Evolutionary conservation across 2,797 vertebrate species (phyloP), one percentile per base, ranked within the genome.

Genomic region (Gymnopithys bicolor): DNA sequence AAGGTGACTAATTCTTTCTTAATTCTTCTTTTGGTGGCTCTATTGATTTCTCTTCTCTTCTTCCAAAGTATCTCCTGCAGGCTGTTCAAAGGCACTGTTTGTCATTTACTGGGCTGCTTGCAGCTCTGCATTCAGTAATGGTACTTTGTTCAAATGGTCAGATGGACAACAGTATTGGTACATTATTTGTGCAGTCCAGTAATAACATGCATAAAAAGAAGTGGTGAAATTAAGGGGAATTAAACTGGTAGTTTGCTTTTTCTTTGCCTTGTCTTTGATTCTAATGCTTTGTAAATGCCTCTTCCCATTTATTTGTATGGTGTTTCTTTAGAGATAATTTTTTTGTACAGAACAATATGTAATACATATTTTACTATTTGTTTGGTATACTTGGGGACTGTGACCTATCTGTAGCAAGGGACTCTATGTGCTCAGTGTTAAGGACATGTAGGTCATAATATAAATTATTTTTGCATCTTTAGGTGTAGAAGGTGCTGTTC

Each of bases 1-100:
- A 98, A 99, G 98, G 99, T 99, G 94, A 95, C 68, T 93, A 11
- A 39, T 56, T 55, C 12, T 37, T 58, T 35, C 43, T 45, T 12
- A 2, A 19, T 64, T 55, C 2, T 48, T 78, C 39, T 69, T 79
- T 30, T 76, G 46, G 41, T 70, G 84, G 25, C 25, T 48, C 14
- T 56, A 81, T 76, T 64, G 12, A 5, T 95, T 93, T 89, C 70
- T 79, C 4, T 66, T 74, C 48, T 59, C 19, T 62, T 75, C 32
- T 69, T 80, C 33, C 30, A 2, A 55, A 69, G 25, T 63, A 23
- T 67, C 43, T 82, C 4, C 1, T 91, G 32, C 45, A 53, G 49
- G 16, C 45, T 82, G 9, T 83, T 85, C 30, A 46, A 75, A 73
- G 64, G 21, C 35, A 51, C 19, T 77, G 45, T 27, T 84, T 63